phyloP scores from a whole-genome alignment of 1,140 invertebrate genomes.

The Glossosoma conforme region DNA sequence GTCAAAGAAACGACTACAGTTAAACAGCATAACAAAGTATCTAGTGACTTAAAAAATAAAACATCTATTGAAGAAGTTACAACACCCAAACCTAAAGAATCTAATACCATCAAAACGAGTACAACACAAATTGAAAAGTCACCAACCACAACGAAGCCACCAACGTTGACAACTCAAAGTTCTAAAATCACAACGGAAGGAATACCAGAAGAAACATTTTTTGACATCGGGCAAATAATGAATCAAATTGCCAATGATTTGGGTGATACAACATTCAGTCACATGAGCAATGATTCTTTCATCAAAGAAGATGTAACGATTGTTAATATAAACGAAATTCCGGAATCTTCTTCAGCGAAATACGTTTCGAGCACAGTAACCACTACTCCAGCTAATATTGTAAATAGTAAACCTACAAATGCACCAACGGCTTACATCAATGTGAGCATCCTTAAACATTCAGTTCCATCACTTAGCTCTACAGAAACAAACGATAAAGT shows the following conservation, averaged over 20 bases:
- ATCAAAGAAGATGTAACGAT: background rate
- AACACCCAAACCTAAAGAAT: background rate
- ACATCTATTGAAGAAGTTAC: too few species aligned
- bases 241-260: constrained; percentile 11
- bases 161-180: background rate
- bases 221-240: constrained; percentile 8
- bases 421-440: too few species aligned
- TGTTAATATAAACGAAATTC: background rate
- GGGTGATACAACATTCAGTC: background rate
- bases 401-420: too few species aligned
- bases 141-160: constrained; percentile 9
- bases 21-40: too few species aligned
- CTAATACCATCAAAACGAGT: constrained; percentile 4
- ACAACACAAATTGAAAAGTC: constrained; percentile 10
- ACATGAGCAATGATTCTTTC: background rate
- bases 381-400: background rate
- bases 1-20: too few species aligned
- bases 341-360: constrained; percentile 4
- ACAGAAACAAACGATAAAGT: too few species aligned
- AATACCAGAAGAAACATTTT: constrained; percentile 5
- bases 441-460: too few species aligned
- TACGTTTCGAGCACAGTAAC: background rate
- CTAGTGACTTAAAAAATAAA: too few species aligned
- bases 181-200: constrained; percentile 14
- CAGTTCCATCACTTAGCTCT: too few species aligned